Evolutionary conservation across 2,797 vertebrate species (phyloP).

Genomic region (Danio albolineatus): DNA sequence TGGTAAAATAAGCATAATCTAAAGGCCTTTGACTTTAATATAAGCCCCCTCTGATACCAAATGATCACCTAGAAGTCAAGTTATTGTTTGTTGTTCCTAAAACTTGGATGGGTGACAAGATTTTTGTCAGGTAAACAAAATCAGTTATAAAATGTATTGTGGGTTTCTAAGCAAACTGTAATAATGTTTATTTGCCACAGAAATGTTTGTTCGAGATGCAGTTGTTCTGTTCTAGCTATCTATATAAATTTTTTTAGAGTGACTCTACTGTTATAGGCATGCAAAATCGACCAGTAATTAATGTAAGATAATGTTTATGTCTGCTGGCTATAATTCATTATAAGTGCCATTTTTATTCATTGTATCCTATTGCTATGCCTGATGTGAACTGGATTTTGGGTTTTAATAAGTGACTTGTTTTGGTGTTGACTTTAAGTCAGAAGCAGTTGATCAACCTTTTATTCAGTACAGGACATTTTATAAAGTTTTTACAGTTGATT

Average conservation of each 20-base stretch:
- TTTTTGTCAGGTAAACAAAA: no score
- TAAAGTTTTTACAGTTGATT: conserved; percentile 14
- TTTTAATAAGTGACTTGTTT: background rate
- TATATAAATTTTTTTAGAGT: background rate
- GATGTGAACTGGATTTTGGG: background rate
- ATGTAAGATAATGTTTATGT: background rate
- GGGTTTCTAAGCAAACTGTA: background rate
- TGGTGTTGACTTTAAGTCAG: no score
- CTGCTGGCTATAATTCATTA: background rate
- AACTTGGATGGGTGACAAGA: no score
- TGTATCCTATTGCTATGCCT: background rate
- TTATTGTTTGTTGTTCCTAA: no score
- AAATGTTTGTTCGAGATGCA: background rate
- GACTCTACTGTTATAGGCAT: background rate
- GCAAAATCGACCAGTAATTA: no score
- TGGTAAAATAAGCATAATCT: no score
- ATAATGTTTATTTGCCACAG: background rate
- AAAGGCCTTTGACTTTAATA: no score
- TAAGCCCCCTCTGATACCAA: no score
- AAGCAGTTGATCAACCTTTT: background rate
- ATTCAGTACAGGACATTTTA: no score
- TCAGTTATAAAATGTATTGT: background rate
- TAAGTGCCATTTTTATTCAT: no score
- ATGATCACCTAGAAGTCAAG: no score
- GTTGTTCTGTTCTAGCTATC: background rate